These are phyloP conservation scores for Plectus sambesii DNA, from an alignment of 1,140 invertebrate genomes.

Conservation along the genomic window DNA sequence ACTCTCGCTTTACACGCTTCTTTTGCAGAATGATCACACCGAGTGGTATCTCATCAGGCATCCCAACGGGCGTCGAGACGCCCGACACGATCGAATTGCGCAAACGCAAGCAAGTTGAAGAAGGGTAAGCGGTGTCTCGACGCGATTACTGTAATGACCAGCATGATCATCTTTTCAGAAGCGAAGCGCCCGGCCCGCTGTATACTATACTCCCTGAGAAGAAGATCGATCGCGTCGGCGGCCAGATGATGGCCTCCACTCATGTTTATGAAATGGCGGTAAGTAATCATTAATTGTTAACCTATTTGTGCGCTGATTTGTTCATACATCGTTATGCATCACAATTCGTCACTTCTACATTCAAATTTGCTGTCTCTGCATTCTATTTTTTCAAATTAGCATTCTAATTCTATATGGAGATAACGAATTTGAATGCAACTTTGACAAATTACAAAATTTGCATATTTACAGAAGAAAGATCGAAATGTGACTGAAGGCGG, in stretches of 20 bases:
- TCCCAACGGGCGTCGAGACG: conserved; percentile 88
- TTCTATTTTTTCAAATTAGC: no score
- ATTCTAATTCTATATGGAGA: no score
- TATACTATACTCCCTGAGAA: conserved; percentile 91
- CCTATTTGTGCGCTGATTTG: no score
- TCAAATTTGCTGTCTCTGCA: no score
- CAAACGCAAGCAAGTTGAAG: conserved; percentile 89
- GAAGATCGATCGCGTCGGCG: conserved; percentile 71
- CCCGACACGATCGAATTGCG: conserved; percentile 94
- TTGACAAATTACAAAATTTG: conserved; percentile 18
- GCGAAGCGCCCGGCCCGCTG: conserved; percentile 68
- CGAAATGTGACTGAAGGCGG: conserved; percentile 40
- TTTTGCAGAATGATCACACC: conserved; percentile 61
- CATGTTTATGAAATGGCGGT: conserved; percentile 53
- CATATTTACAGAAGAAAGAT: conserved; percentile 27
- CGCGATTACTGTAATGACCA: conserved; percentile 18
- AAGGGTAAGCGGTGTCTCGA: conserved; percentile 92
- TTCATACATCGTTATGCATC: no score
- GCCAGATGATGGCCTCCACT: conserved; percentile 86
- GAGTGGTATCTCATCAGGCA: conserved; percentile 73
- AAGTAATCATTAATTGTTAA: conserved; percentile 14
- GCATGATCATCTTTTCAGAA: conserved; percentile 54
- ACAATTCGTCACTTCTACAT: no score
- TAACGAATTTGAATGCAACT: no score
- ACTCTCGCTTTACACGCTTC: conserved; percentile 19